Conservation (phyloP, 1,140 invertebrate genomes). For the Sitodiplosis mosellana region DNA sequence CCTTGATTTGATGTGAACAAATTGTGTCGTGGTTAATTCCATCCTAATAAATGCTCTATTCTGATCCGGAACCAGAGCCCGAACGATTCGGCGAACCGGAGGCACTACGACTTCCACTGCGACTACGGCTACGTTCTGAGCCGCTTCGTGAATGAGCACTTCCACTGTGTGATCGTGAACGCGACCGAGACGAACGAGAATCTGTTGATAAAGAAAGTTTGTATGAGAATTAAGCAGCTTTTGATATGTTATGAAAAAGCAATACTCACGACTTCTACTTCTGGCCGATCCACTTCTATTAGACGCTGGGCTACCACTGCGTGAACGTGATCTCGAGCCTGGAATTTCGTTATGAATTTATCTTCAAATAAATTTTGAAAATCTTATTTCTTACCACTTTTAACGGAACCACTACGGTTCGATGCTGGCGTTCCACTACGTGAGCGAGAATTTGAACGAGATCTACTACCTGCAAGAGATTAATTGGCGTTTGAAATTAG, state of each 20-base stretch:
- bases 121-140: not conserved
- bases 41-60: too few relatives aligned
- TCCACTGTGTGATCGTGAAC: slow-evolving; percentile 3
- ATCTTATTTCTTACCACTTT: not conserved
- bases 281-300: slow-evolving; percentile 1
- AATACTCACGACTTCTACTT: too few relatives aligned
- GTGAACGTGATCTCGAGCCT: slow-evolving; percentile 3
- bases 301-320: slow-evolving; percentile 10
- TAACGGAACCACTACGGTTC: not conserved
- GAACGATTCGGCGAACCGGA: not conserved
- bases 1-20: too few relatives aligned
- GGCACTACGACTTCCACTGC: not conserved
- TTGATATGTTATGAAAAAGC: too few relatives aligned
- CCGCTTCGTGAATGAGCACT: not conserved
- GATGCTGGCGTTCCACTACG: too few relatives aligned
- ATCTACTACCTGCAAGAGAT: slow-evolving; percentile 7
- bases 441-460: slow-evolving; percentile 6
- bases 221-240: too few relatives aligned
- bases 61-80: slow-evolving; percentile 18
- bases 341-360: not conserved
- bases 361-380: not conserved
- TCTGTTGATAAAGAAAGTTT: not conserved
- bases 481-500: too few relatives aligned
- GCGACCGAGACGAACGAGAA: slow-evolving; percentile 9
- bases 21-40: too few relatives aligned